Evolutionary conservation across 2,113 vertebrate species (phyloP).

Genomic region (Rhegmatorhina hoffmannsi): DNA sequence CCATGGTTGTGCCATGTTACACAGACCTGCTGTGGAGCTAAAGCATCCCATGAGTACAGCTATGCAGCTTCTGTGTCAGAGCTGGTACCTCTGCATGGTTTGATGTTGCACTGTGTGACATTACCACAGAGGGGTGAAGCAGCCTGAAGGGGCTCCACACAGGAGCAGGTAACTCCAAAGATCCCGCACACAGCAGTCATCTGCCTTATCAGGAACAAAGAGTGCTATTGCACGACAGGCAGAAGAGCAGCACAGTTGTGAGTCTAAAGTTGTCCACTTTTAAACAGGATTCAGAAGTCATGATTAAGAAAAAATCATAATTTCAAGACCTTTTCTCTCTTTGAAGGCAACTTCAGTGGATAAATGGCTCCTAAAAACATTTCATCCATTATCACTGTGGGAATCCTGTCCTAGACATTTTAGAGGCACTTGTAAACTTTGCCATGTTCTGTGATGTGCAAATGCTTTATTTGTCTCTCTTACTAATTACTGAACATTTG

Average conservation of each 20-base stretch:
- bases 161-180: background rate
- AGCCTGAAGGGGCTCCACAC: background rate
- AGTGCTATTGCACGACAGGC: background rate
- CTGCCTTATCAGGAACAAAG: fast-evolving
- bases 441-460: background rate
- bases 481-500: background rate
- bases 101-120: background rate
- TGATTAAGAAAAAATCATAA: background rate
- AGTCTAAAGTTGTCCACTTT: background rate
- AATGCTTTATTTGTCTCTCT: background rate
- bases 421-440: background rate
- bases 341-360: background rate
- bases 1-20: no score
- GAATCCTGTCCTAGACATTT: background rate
- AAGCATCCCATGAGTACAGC: no score
- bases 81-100: no score
- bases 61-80: background rate
- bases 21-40: background rate
- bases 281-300: background rate
- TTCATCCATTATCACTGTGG: background rate
- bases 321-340: no score
- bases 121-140: background rate
- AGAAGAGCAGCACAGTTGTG: background rate
- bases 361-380: background rate
- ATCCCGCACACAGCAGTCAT: background rate